A percentile compares a stretch with the other conserved stretches of the same genome.
phyloP scores from a whole-genome alignment of 2,888 invertebrate species.

The Nowickia ferox region DNA sequence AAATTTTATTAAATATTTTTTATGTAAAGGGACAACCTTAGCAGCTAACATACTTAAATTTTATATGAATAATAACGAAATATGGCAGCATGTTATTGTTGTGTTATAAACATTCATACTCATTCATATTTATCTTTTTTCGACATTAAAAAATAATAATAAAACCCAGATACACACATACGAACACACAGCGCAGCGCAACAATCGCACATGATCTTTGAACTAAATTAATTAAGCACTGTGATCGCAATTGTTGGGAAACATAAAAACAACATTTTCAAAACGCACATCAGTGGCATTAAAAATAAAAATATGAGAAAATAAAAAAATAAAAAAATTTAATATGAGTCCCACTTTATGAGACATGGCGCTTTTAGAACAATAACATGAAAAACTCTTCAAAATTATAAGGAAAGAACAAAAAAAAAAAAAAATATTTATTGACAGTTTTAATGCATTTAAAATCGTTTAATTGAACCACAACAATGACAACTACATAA shows the following conservation, averaged over 20 bases:
- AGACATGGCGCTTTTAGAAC: slow-evolving; percentile 57
- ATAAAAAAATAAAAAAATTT: slow-evolving; percentile 3
- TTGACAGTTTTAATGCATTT: slow-evolving; percentile 43
- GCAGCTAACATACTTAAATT: neutral
- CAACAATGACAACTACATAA: slow-evolving; percentile 9
- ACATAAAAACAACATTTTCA: slow-evolving; percentile 47
- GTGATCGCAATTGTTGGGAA: slow-evolving; percentile 82
- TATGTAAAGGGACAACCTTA: slow-evolving; percentile 16
- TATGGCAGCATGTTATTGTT: slow-evolving; percentile 37
- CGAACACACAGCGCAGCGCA: slow-evolving; percentile 8
- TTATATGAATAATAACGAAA: neutral
- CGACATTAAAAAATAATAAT: slow-evolving; percentile 19
- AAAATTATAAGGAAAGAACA: too few species aligned
- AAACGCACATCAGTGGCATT: slow-evolving; percentile 15
- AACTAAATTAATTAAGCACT: slow-evolving; percentile 83
- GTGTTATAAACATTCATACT: slow-evolving; percentile 35
- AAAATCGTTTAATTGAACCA: slow-evolving; percentile 26
- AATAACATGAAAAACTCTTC: slow-evolving; percentile 29
- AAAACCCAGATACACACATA: slow-evolving; percentile 20
- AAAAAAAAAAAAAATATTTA: slow-evolving; percentile 11
- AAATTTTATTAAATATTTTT: neutral
- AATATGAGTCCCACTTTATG: slow-evolving; percentile 25
- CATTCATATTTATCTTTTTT: slow-evolving; percentile 49
- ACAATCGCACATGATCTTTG: slow-evolving; percentile 81
- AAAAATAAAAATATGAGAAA: slow-evolving; percentile 19